Conservation (phyloP, 2,888 invertebrate genomes). For the Pristionchus entomophagus region DNA sequence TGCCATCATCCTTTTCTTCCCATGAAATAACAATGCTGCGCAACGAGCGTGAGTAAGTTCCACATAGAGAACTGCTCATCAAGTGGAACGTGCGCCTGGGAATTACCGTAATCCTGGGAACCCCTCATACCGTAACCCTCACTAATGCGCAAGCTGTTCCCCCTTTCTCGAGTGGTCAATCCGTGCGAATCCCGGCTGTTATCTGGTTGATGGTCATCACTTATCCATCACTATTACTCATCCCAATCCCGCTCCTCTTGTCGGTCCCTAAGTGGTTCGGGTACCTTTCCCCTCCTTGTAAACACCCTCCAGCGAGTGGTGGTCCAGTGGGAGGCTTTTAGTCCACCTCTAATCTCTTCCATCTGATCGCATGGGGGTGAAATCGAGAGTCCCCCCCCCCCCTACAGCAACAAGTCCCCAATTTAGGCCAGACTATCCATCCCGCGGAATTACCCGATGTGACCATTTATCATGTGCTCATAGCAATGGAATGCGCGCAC, state of each 20-base stretch:
- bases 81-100: background rate
- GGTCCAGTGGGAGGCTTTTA: background rate
- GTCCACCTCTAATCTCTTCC: slow-evolving; percentile 26
- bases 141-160: background rate
- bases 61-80: background rate
- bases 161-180: background rate
- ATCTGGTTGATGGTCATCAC: slow-evolving; percentile 29
- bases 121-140: background rate
- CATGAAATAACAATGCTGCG: background rate
- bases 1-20: background rate
- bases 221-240: background rate
- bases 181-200: background rate
- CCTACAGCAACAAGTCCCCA: background rate
- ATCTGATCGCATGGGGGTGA: slow-evolving; percentile 12
- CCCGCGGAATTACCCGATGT: background rate
- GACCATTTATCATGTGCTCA: slow-evolving; percentile 22
- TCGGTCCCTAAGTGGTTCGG: slow-evolving; percentile 28
- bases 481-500: background rate
- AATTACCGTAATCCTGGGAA: background rate
- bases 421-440: background rate
- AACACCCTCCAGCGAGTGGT: background rate
- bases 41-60: slow-evolving; percentile 17
- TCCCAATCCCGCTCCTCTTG: background rate
- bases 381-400: slow-evolving; percentile 3
- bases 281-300: slow-evolving; percentile 13